Conservation (phyloP, 2,797 vertebrate species). For the Spinus olivaceus region DNA sequence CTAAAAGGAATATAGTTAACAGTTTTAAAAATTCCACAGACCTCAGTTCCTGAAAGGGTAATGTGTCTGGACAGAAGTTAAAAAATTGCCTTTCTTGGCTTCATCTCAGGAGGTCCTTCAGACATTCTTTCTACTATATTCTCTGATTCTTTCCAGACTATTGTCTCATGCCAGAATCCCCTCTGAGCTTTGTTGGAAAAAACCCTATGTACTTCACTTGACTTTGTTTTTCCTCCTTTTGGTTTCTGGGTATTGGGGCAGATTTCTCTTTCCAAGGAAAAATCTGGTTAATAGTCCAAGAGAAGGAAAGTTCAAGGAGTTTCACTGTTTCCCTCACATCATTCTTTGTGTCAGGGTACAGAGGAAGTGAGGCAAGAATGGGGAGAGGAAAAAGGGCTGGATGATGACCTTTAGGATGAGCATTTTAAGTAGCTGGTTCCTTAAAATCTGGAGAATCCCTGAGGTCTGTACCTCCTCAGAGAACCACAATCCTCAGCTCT, state of each 20-base stretch:
- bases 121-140: slow-evolving; percentile 10
- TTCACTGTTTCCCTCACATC: slow-evolving; percentile 20
- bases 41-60: neutral
- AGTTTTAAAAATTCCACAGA: neutral
- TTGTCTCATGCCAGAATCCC: slow-evolving; percentile 11
- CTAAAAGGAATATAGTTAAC: neutral
- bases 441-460: neutral
- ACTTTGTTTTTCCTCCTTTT: slow-evolving; percentile 29
- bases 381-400: neutral
- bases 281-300: neutral
- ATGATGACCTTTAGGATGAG: neutral
- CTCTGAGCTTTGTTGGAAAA: slow-evolving; percentile 31
- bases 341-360: neutral
- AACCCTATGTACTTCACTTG: neutral
- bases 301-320: slow-evolving; percentile 10
- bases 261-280: slow-evolving; percentile 44
- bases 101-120: neutral
- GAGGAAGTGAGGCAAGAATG: neutral
- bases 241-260: neutral
- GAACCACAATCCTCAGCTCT: neutral
- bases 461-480: neutral
- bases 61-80: neutral
- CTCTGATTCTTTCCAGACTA: neutral
- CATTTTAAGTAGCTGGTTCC: neutral
- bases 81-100: slow-evolving; percentile 8